Conservation (phyloP, 2,113 vertebrate genomes). For the Ramphastos sulfuratus region DNA sequence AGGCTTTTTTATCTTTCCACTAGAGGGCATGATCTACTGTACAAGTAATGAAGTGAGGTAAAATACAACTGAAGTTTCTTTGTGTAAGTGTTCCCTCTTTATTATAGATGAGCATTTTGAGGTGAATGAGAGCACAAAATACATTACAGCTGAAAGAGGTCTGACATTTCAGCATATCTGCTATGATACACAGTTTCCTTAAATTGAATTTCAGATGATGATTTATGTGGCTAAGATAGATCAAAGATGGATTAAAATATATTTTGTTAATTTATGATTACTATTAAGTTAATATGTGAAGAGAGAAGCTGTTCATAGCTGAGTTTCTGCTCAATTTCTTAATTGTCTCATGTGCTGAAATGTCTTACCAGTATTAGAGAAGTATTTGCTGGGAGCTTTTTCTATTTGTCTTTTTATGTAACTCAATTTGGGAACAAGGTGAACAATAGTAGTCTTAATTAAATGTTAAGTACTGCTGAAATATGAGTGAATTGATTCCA, state of each 20-base stretch:
- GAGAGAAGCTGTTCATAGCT: background rate
- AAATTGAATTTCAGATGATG: background rate
- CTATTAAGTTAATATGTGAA: background rate
- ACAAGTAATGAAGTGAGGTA: background rate
- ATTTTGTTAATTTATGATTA: background rate
- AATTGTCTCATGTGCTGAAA: background rate
- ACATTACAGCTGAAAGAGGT: background rate
- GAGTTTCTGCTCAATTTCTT: background rate
- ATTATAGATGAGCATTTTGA: background rate
- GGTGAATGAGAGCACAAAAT: background rate
- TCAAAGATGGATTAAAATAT: background rate
- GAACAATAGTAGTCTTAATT: background rate
- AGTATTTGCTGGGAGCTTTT: background rate
- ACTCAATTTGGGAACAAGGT: background rate
- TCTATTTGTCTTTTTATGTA: background rate
- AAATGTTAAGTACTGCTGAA: background rate
- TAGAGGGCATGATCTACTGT: constrained; percentile 36
- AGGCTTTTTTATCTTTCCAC: constrained; percentile 11
- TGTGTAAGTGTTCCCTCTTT: background rate
- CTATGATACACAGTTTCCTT: background rate
- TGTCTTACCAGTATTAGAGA: background rate
- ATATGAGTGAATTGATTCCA: background rate
- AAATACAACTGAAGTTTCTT: background rate
- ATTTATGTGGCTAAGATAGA: background rate
- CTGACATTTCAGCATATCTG: background rate